Conservation (phyloP, 2,113 vertebrate species). For the Smithornis capensis region DNA sequence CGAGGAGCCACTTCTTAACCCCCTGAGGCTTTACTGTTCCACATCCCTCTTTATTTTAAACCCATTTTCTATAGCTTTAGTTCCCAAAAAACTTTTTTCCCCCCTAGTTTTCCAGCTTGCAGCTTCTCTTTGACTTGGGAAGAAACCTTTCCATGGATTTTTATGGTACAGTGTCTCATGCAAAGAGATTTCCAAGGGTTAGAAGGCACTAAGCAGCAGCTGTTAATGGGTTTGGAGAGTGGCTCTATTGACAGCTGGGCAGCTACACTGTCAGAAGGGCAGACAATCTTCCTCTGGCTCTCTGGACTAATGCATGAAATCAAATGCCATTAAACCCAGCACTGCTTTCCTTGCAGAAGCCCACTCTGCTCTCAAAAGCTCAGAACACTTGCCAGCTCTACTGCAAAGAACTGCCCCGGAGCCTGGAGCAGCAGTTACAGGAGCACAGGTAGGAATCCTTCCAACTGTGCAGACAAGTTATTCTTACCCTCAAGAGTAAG, state of each 20-base stretch:
- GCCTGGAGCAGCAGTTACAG: conserved; percentile 96
- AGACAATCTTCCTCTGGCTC: neutral
- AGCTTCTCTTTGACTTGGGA: neutral
- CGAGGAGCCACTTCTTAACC: neutral
- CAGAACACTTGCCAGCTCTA: conserved; percentile 91
- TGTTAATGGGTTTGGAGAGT: neutral
- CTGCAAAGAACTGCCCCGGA: conserved; percentile 91
- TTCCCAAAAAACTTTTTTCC: neutral
- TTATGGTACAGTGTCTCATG: neutral
- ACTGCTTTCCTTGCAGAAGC: conserved; percentile 75
- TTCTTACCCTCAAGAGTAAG: neutral
- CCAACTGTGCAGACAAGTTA: neutral
- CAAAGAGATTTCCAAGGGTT: neutral
- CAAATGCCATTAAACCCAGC: neutral
- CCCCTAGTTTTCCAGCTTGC: neutral
- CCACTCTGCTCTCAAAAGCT: conserved; percentile 83
- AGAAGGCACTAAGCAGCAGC: neutral
- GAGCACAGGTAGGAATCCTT: conserved; percentile 86
- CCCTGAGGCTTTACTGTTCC: neutral
- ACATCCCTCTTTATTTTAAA: neutral
- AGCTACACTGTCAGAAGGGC: neutral
- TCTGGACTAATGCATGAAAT: neutral
- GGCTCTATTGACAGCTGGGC: neutral
- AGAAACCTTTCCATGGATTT: neutral
- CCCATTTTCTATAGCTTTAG: neutral